Evolutionary conservation across 1,140 invertebrate species (phyloP).

Genomic region (Lamellibrachia luymesi): DNA sequence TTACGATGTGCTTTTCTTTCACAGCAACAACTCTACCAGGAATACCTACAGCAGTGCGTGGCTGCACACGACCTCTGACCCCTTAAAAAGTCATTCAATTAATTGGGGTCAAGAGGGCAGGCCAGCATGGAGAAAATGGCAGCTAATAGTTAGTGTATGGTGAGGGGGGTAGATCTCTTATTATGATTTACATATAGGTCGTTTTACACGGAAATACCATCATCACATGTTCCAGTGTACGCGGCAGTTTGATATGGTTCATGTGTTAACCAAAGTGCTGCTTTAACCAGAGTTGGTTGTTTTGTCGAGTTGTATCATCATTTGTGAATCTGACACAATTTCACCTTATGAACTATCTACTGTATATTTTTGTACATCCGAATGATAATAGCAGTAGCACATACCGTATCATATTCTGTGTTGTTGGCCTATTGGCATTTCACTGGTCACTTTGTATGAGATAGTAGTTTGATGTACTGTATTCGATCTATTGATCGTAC

Average conservation of each 20-base stretch:
- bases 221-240: neutral
- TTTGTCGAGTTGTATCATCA: neutral
- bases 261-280: neutral
- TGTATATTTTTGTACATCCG: neutral
- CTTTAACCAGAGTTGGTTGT: neutral
- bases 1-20: conserved; percentile 32
- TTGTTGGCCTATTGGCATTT: neutral
- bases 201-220: neutral
- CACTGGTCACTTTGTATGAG: too few species aligned
- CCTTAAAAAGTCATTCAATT: neutral
- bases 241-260: neutral
- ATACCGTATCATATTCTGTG: neutral
- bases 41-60: conserved; percentile 62
- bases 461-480: too few species aligned
- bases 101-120: neutral
- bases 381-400: neutral
- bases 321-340: neutral
- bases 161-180: neutral
- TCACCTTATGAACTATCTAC: neutral
- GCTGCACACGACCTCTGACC: conserved; percentile 60
- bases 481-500: too few species aligned
- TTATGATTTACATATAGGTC: neutral
- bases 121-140: neutral
- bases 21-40: conserved; percentile 60
- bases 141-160: neutral